These are phyloP conservation scores for Drosophila parabipectinata DNA, from an alignment of 1,140 invertebrate species.

Conservation along the genomic window DNA sequence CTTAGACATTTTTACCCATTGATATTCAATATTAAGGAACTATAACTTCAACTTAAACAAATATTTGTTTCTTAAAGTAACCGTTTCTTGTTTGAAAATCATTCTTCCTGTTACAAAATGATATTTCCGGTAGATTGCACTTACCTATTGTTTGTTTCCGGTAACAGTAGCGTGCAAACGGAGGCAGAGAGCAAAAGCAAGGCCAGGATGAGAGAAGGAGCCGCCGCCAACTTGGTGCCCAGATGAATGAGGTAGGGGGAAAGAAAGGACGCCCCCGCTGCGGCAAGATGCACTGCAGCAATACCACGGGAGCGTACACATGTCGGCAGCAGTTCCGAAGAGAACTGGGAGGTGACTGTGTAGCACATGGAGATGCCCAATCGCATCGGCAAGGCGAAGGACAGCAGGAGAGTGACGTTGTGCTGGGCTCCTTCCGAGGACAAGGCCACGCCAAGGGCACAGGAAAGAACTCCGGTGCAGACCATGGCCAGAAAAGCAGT, in stretches of 20 bases:
- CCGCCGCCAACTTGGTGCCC: conserved; percentile 55
- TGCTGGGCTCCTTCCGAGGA: conserved; percentile 42
- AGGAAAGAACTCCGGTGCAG: conserved; percentile 66
- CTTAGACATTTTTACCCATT: no score
- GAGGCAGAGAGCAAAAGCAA: conserved; percentile 43
- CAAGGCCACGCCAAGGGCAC: conserved; percentile 62
- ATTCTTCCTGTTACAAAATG: not conserved
- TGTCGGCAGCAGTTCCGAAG: conserved; percentile 66
- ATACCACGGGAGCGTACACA: conserved; percentile 67
- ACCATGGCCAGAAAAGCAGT: conserved; percentile 60
- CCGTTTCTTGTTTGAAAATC: no score
- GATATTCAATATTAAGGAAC: no score
- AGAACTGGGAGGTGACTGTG: conserved; percentile 61
- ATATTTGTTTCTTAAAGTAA: no score
- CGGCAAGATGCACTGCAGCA: conserved; percentile 60
- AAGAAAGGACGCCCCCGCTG: conserved; percentile 58
- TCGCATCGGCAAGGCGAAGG: conserved; percentile 65
- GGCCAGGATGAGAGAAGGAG: conserved; percentile 56
- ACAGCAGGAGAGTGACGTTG: conserved; percentile 56
- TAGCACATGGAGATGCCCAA: conserved; percentile 72
- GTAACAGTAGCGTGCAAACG: conserved; percentile 45
- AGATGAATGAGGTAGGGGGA: conserved; percentile 69
- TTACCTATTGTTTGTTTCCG: conserved; percentile 72
- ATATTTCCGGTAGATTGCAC: not conserved
- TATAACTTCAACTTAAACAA: no score